These are phyloP conservation scores for Entelurus aequoreus DNA, from an alignment of 2,113 vertebrate genomes.

Conservation along the genomic window DNA sequence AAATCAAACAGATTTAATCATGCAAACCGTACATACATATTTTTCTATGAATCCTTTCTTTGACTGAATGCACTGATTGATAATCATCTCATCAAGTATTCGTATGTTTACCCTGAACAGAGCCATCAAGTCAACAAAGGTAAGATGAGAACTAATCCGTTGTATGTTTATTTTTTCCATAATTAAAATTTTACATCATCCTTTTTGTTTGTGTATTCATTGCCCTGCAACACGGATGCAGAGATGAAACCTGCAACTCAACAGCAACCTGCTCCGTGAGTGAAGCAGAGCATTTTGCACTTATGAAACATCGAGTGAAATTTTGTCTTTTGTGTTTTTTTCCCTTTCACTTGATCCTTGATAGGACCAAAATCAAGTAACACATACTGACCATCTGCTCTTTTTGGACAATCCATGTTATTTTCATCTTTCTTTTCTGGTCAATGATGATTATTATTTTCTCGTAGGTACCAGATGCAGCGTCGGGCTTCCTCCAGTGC, in stretches of 20 bases:
- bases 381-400: too few relatives aligned
- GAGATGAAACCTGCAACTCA: constrained; percentile 31
- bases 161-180: background rate
- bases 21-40: too few relatives aligned
- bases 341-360: too few relatives aligned
- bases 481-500: constrained; percentile 61
- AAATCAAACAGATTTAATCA: too few relatives aligned
- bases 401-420: background rate
- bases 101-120: constrained; percentile 27
- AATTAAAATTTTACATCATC: background rate
- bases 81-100: background rate
- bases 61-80: too few relatives aligned
- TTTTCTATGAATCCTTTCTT: background rate
- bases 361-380: background rate
- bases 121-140: constrained; percentile 16
- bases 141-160: constrained; percentile 18
- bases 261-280: constrained; percentile 39
- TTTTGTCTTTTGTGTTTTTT: background rate
- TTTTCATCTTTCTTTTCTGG: background rate
- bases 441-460: background rate
- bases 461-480: constrained; percentile 33
- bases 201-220: background rate
- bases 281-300: background rate
- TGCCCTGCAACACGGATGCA: constrained; percentile 4
- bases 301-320: background rate